Conservation (phyloP, 2,888 invertebrate genomes). For the Dioctria linearis region DNA sequence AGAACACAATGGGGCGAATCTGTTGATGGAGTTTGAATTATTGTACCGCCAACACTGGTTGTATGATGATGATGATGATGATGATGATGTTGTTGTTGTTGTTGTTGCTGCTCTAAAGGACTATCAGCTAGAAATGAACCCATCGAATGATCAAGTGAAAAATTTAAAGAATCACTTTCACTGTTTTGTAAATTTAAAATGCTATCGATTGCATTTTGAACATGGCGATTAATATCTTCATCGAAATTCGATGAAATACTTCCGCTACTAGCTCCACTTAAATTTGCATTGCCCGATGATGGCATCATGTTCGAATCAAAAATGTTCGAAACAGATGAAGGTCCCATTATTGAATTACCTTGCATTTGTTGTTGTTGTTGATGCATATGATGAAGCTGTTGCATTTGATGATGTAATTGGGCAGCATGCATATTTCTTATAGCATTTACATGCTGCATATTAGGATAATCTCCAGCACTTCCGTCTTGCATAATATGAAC, state of each 20-base stretch:
- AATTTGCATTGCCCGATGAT: conserved; percentile 53
- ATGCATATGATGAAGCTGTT: conserved; percentile 39
- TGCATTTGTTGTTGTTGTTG: conserved; percentile 64
- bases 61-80: too few species aligned
- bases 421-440: conserved; percentile 55
- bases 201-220: conserved; percentile 85
- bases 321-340: conserved; percentile 3
- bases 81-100: too few species aligned
- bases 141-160: conserved; percentile 68
- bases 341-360: conserved; percentile 66
- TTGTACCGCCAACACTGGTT: conserved; percentile 48
- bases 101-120: conserved; percentile 65
- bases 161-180: conserved; percentile 70
- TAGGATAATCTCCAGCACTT: conserved; percentile 40
- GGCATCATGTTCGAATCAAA: conserved; percentile 38
- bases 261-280: conserved; percentile 60
- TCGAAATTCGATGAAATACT: conserved; percentile 69
- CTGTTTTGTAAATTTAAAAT: conserved; percentile 79
- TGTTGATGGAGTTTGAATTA: conserved; percentile 34
- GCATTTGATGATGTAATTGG: conserved; percentile 36
- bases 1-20: conserved; percentile 36
- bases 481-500: conserved; percentile 28
- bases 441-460: conserved; percentile 54
- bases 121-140: conserved; percentile 69
- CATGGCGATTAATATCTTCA: conserved; percentile 82